Evolutionary conservation across 1,140 invertebrate genomes (phyloP).

Genomic region (Rhizoglyphus robini): DNA sequence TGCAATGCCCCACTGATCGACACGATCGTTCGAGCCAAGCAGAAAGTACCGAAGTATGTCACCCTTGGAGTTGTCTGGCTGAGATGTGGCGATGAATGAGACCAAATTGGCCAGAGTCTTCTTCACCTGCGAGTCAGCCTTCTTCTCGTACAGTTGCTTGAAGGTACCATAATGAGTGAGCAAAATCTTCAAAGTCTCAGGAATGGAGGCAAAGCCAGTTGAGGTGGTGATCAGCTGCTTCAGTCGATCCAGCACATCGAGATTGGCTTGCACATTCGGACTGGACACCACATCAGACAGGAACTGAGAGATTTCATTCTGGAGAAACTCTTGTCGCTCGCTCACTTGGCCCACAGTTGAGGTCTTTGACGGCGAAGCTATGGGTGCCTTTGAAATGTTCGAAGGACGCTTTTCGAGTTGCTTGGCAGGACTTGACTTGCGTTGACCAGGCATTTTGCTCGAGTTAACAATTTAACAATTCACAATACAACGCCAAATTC

Average conservation of each 20-base stretch:
- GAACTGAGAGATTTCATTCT: too few relatives aligned
- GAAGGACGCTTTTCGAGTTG: too few relatives aligned
- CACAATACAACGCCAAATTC: too few relatives aligned
- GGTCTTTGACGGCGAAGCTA: too few relatives aligned
- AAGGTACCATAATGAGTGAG: background rate
- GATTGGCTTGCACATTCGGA: background rate
- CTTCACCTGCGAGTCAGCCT: background rate
- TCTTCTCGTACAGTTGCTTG: background rate
- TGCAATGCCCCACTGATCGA: background rate
- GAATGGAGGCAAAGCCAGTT: background rate
- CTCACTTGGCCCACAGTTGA: too few relatives aligned
- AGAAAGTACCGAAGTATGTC: background rate
- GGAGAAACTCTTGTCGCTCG: too few relatives aligned
- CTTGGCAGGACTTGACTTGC: too few relatives aligned
- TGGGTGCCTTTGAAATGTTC: too few relatives aligned
- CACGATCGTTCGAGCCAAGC: background rate
- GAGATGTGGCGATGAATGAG: background rate
- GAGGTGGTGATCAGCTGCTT: background rate
- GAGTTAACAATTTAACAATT: too few relatives aligned
- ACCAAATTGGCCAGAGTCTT: conserved; percentile 1
- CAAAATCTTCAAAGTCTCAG: background rate
- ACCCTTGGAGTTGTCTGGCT: background rate
- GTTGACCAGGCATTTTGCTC: too few relatives aligned
- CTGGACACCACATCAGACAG: too few relatives aligned
- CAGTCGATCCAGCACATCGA: background rate